Conservation (phyloP, 1,140 invertebrate species). For the Drosophila asahinai region DNA sequence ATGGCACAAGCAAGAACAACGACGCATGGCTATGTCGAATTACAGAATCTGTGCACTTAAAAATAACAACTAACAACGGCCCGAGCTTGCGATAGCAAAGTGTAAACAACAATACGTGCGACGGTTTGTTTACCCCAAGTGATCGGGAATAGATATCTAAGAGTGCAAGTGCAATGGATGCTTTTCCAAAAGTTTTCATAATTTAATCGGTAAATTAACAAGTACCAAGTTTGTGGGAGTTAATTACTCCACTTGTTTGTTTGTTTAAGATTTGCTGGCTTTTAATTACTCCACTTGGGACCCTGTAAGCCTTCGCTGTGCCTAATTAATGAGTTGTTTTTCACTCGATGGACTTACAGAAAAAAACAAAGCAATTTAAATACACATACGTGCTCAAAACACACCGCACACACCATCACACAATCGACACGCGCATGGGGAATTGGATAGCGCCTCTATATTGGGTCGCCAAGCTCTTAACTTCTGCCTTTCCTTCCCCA, state of each 20-base stretch:
- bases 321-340: conserved; percentile 33
- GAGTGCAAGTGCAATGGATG: not conserved
- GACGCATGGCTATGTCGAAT: conserved; percentile 40
- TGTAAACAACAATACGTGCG: conserved; percentile 55
- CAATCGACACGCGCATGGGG: conserved; percentile 39
- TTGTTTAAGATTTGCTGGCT: not conserved
- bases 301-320: not conserved
- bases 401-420: conserved; percentile 10
- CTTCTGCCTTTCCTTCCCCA: conserved; percentile 29
- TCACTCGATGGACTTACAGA: conserved; percentile 15
- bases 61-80: conserved; percentile 48
- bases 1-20: conserved; percentile 24
- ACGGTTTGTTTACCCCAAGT: conserved; percentile 4
- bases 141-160: conserved; percentile 8
- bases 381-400: conserved; percentile 23
- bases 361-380: conserved; percentile 37
- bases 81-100: conserved; percentile 25
- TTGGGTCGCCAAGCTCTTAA: conserved; percentile 23
- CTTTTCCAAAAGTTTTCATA: not conserved
- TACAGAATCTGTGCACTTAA: conserved; percentile 38
- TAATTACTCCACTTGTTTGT: not conserved
- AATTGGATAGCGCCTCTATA: conserved; percentile 48
- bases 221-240: not conserved
- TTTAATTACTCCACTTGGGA: conserved; percentile 1
- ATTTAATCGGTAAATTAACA: not conserved